Base-by-base conservation (phyloP, 2,888 invertebrate species). In the Chydorus sphaericus region DNA sequence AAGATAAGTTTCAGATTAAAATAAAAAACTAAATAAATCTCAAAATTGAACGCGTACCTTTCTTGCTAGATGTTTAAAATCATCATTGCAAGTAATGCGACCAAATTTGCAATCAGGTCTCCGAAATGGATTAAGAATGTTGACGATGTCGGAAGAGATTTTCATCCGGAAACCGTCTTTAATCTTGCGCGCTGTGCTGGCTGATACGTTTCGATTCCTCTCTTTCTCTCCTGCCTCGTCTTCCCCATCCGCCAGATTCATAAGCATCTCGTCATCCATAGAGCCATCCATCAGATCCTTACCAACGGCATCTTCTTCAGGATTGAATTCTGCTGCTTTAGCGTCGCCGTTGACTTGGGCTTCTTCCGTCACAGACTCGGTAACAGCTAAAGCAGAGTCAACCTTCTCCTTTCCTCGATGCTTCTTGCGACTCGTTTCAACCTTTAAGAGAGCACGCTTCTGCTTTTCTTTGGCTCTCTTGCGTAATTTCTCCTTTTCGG, bases 51-150 rank as follows among this genome's bases (percentile, higher is more conserved):
- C 18, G 62, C 66, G 65, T 70, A 89, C 89, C 80, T 93, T 94
- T 71, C 91, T 78, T 4, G 93, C 92, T 56, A 94, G 76, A 73
- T 92, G 90, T 69, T 93, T 93, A 70, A 94, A 89, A 70, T 96
- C 94, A 48, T 91, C 88, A 0, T 86, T 90, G 66, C 80, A 84
- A 3, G 82, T 82, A 63, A 97, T 94, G 62, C 85, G 75, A 0
- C 89, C 96, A 60, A 81, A 75, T 62, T 80, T 80, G 65, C 93
- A 96, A 61, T 84, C 85, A 0, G 83, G 79, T 66, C 85, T 87
- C 55, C 90, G 75, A 71, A 87, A 96, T 1, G 88, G 88, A 71
- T 88, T 90, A 58, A 96, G 77, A 66, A 85, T 85, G 58, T 83
- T 80, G 61, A 90, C 87, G 75, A 91, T 86, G 28, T 85, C 84